Percentiles rank a stretch among this genome's conserved stretches.
phyloP scores from a whole-genome alignment of 2,113 vertebrate genomes.

The Antechinus stuartii region DNA sequence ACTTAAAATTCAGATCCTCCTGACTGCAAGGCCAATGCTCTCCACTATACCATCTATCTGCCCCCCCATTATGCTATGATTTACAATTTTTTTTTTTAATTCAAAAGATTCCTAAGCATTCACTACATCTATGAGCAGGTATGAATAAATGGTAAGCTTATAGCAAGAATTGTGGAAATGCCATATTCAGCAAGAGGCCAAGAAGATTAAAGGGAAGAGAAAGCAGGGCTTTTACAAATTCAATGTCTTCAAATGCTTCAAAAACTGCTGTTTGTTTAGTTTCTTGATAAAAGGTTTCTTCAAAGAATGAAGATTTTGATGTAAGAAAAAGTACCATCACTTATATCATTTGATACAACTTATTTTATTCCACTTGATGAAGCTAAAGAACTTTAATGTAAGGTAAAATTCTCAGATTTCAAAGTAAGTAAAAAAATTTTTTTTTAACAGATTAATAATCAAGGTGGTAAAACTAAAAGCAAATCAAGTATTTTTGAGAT shows the following conservation, averaged over 20 bases:
- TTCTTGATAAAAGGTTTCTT: constrained; percentile 75
- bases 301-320: constrained; percentile 70
- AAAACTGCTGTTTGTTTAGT: constrained; percentile 74
- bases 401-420: constrained; percentile 6
- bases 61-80: neutral
- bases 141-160: constrained; percentile 59
- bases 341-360: constrained; percentile 68
- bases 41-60: no score
- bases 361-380: constrained; percentile 56
- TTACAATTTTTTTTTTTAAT: constrained; percentile 62
- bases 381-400: constrained; percentile 45
- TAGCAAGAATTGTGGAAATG: constrained; percentile 65
- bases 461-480: no score
- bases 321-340: constrained; percentile 69
- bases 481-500: no score
- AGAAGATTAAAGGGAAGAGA: constrained; percentile 76
- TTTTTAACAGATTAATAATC: no score
- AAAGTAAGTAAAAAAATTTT: constrained; percentile 38
- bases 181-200: constrained; percentile 71
- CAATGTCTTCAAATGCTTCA: constrained; percentile 79
- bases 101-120: constrained; percentile 72
- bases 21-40: no score
- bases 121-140: constrained; percentile 69
- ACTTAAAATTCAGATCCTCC: no score
- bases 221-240: constrained; percentile 66